These are phyloP conservation scores for Harpalus rubripes DNA, from an alignment of 2,888 invertebrate species.

Conservation along the genomic window DNA sequence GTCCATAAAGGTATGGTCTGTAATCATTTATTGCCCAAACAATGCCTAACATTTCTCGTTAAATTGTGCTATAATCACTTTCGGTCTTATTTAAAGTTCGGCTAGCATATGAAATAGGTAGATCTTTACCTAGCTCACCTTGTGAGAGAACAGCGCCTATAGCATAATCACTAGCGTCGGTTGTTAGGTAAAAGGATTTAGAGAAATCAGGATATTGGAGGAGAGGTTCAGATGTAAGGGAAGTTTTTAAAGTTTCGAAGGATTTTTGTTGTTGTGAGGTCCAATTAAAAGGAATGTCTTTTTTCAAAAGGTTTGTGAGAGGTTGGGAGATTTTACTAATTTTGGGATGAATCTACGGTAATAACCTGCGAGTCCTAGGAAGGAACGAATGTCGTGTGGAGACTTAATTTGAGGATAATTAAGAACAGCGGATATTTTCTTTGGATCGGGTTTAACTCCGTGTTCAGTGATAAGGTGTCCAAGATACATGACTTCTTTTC, in stretches of 20 bases:
- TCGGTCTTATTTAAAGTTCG: constrained; percentile 60
- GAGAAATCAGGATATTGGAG: constrained; percentile 64
- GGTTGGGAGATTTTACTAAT: constrained; percentile 65
- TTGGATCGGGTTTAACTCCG: constrained; percentile 69
- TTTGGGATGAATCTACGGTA: constrained; percentile 66
- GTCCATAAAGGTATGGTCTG: constrained; percentile 61
- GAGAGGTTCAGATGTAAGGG: constrained; percentile 51
- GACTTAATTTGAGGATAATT: constrained; percentile 68
- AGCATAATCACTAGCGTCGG: constrained; percentile 53
- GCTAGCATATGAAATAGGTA: constrained; percentile 61
- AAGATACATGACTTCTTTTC: constrained; percentile 66
- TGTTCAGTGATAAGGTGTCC: constrained; percentile 69
- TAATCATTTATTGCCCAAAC: constrained; percentile 58
- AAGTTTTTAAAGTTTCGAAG: constrained; percentile 38
- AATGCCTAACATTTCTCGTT: constrained; percentile 59
- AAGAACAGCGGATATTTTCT: constrained; percentile 69
- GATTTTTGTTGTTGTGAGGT: constrained; percentile 53
- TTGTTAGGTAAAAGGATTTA: constrained; percentile 57
- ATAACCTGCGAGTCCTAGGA: constrained; percentile 67
- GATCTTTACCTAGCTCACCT: constrained; percentile 33
- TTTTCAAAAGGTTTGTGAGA: constrained; percentile 54
- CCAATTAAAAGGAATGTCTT: constrained; percentile 62
- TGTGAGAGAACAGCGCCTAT: constrained; percentile 61
- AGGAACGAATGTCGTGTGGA: constrained; percentile 63
- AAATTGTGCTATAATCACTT: constrained; percentile 53